Base-by-base conservation (phyloP, 1,140 invertebrate species). In the Psix sp. region DNA sequence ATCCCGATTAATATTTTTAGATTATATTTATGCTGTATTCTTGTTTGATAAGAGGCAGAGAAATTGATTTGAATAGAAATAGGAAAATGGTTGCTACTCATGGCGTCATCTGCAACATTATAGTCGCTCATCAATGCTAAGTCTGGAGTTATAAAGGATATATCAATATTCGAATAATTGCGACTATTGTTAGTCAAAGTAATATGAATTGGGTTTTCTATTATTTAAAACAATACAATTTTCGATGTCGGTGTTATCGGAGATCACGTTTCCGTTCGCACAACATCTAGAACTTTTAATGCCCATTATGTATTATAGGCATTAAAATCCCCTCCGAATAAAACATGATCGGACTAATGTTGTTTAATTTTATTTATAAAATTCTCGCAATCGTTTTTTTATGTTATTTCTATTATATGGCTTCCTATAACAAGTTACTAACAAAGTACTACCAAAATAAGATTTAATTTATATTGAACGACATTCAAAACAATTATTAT, bases 301-400 rank as follows among this genome's bases (percentile, higher is more conserved):
- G n/a, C 56, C 56, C 56, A 59, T 4, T 26, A 26, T 6, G 42
- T 24, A 43, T 59, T 29, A 39, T 59, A 29, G 2, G 56, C 29
- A 29, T 59, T 59, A 38, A 59, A 59, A 9, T 59, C 56, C 1
- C 33, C 40, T 2, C 29, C 10, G 13, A 49, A 3, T 13, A 59
- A 10, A 39, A 46, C 26, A 9, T 35, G 31, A n/a, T 59, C 42
- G 3, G 4, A 2, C n/a, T 51, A 38, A n/a, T 21, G 10, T 16
- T 51, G 16, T 51, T 33, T 11, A 40, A 40, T 40, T 18, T 9
- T 14, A 40, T 40, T 13, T 10, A 16, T 40, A 17, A 40, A 40
- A 5, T 40, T n/a, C 1, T 17, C 13, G 15, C 15, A 40, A 5
- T 40, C 38, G 1, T 3, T 40, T 10, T 18, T n/a, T 18, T 4